Percentiles rank a stretch among this genome's conserved stretches.
Evolutionary conservation across 2,888 invertebrate genomes (phyloP).

Genomic region (Drosophila tripunctata): DNA sequence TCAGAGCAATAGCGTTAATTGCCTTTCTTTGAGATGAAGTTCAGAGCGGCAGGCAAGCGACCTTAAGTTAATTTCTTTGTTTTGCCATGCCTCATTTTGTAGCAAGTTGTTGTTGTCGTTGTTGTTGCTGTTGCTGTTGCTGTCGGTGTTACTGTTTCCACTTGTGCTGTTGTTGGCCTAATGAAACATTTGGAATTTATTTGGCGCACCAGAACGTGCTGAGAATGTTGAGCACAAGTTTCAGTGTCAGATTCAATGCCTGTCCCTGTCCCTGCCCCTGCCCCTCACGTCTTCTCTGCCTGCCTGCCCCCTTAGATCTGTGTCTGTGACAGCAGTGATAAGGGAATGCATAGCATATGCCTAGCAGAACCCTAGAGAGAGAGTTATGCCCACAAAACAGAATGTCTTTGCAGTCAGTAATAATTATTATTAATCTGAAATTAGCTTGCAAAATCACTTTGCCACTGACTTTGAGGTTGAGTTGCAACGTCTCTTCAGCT

Average conservation of each 20-base stretch:
- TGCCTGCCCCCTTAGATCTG: neutral
- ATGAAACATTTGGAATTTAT: constrained; percentile 57
- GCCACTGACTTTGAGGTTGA: constrained; percentile 6
- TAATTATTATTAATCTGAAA: constrained; percentile 11
- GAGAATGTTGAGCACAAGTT: constrained; percentile 22
- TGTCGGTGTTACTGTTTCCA: neutral
- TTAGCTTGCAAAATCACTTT: constrained; percentile 12
- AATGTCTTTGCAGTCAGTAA: neutral
- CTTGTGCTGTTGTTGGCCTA: constrained; percentile 9
- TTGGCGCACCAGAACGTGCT: constrained; percentile 47
- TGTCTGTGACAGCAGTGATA: neutral
- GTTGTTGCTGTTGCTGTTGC: constrained; percentile 1
- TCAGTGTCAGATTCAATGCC: neutral
- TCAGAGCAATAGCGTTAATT: constrained; percentile 36
- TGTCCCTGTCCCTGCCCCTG: neutral
- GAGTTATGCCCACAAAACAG: neutral
- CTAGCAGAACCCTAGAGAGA: neutral
- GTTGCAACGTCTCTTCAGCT: neutral
- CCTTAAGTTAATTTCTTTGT: constrained; percentile 42
- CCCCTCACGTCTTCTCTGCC: neutral
- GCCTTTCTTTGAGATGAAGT: constrained; percentile 12
- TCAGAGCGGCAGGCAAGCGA: constrained; percentile 12
- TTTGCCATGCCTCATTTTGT: constrained; percentile 14
- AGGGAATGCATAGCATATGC: neutral
- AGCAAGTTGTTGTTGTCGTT: neutral